Base-by-base conservation (phyloP, 2,797 vertebrate species). In the Tamandua tetradactyla region DNA sequence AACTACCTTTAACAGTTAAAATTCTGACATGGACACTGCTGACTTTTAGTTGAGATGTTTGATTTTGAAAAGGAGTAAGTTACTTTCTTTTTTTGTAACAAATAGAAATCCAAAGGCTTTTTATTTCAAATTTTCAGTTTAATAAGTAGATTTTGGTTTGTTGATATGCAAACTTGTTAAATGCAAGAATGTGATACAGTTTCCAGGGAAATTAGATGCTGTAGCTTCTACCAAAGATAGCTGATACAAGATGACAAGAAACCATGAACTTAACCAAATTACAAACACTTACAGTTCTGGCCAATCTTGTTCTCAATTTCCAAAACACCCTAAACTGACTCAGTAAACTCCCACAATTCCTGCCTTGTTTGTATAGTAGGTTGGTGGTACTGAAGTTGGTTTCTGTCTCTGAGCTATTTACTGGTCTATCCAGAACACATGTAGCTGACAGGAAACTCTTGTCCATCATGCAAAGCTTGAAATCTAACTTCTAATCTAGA, bases 181-280 rank as follows among this genome's bases (percentile, higher is more conserved):
- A 74, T 89, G 78, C 79, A 89, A 85, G 92, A 85, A 37, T 91
- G 30, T 92, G 92, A 85, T 22, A 72, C 37, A 0, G 62, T 93
- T 84, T 55, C 30, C 40, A 96, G 78, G 89, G 89, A 84, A 96
- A 82, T 61, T 92, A 96, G 72, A 94, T 76, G 93, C 27, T 0
- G 44, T 95, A 97, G 96, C 59, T 97, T 96, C 96, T 96, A 96
- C 94, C 86, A 97, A 93, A 97, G 97, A 97, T 23, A 98, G 97
- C 96, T 78, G 2, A 13, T 22, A 18, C 91, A 87, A 87, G 91
- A 55, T 22, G 93, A 94, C 96, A 89, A 94, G 79, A 95, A 98
- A 90, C 97, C 97, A 95, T 92, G 90, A 95, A 95, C 90, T 68
- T 71, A 22, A 15, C 93, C 22, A 64, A 92, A 88, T 85, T 87